Base-by-base conservation (phyloP, 2,888 invertebrate genomes). In the Apamea sordens region DNA sequence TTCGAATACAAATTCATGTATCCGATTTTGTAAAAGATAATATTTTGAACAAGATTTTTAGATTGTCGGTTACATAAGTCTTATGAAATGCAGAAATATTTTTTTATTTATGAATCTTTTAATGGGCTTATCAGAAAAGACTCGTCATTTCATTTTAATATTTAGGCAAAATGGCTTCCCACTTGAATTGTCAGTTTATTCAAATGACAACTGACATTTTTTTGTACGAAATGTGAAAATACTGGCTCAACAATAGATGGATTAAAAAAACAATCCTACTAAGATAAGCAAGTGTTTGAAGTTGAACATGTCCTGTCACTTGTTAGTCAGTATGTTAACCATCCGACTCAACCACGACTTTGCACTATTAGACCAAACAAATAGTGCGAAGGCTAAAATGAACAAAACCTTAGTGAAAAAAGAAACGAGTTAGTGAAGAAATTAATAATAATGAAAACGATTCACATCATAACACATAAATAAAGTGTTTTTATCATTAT, bases 1-100 rank as follows among this genome's bases (percentile, higher is more conserved):
- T 80, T 78, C 61, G 28, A 77, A 84, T 70, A 53, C 76, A 84
- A 83, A 63, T 32, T 86, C 32, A 75, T 68, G 59, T 47, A 53
- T 53, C 28, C 32, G n/a, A 28, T 56, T 63, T 44, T 28, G 41
- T 36, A n/a, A 21, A 53, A 69, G 28, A n/a, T 2, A 53, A 21
- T 6, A 53, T 80, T 61, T 53, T 5, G 7, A 13, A 36, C 18
- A 24, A 32, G 41, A 13, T 68, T 68, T 32, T 67, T 15, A 18
- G 47, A 79, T n/a, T 56, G 13, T 28, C 24, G 1, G 24, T 32
- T 75, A 15, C 13, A 32, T 6, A 18, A 13, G 15, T 59, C 3
- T 50, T 61, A 41, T 1, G 4, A 44, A 28, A 44, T 8, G 2
- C 6, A 18, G 6, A 28, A 0, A 7, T 0, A 0, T 41, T 28